Evolutionary conservation across 1,140 invertebrate genomes (phyloP), one percentile per base, ranked within the genome.

Genomic region (Ostrea edulis): DNA sequence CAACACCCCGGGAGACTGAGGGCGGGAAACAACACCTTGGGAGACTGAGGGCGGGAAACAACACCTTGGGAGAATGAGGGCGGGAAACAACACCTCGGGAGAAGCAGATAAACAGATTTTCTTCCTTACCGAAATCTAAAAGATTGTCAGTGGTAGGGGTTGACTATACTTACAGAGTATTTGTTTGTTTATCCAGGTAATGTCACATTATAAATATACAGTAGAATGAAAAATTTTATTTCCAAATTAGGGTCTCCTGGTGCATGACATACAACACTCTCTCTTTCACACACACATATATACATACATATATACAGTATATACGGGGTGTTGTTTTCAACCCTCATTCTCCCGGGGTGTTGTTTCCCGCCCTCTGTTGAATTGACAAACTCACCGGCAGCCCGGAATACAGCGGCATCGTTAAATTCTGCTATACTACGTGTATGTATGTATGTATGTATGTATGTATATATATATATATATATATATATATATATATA

Each of bases 321-420:
- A n/a, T n/a, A n/a, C n/a, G n/a, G n/a, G n/a, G n/a, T n/a, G n/a
- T n/a, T n/a, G n/a, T n/a, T n/a, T n/a, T n/a, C n/a, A n/a, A n/a
- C n/a, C n/a, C n/a, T n/a, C n/a, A n/a, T n/a, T n/a, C n/a, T n/a
- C n/a, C n/a, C n/a, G n/a, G n/a, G n/a, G n/a, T n/a, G n/a, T n/a
- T n/a, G n/a, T n/a, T n/a, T n/a, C n/a, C n/a, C n/a, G n/a, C n/a
- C n/a, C n/a, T n/a, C n/a, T n/a, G n/a, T n/a, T 84, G 86, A 12
- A 90, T 52, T n/a, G 90, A 92, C 53, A 93, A 86, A 9, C 90
- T 51, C 5, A 91, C 92, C 4, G 91, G 91, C 20, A 93, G 87
- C 11, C 89, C 92, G 9, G 91, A 92, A 55, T 92, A 91, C 71
- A 93, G 88, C 0, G 92, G 92, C 84, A 91, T 91, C 12, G 53